Evolutionary conservation across 1,140 invertebrate genomes (phyloP), one percentile per base, ranked within the genome.

Genomic region (Chrysopa pallens): DNA sequence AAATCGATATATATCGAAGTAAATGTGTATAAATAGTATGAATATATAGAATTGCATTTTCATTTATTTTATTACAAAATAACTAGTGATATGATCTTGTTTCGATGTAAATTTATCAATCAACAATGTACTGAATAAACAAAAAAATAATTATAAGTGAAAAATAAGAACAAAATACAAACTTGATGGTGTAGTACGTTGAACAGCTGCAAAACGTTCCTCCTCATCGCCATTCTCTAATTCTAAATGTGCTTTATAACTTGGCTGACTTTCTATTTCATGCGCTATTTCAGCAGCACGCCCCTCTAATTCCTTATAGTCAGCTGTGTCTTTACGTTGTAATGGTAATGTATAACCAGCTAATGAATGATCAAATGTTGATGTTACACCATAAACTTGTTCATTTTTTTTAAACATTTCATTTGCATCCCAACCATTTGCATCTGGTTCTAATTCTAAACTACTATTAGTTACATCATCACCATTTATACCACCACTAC

Each of bases 331-430:
- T 53, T 77, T 80, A 54, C 78, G 76, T 55, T 89, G 80, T 50
- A 92, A 59, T 40, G 73, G 79, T 45, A 86, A 72, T n/a, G 91
- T 95, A 52, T 95, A 95, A 33, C 81, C 81, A 12, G 72, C 67
- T 45, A 94, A 63, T 38, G 76, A 81, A 47, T 87, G 78, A 59
- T 90, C 85, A 61, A 87, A 94, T 6, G 82, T 85, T 45, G 85
- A 84, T 50, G 78, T 77, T 8, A 94, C 84, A 43, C 88, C 86
- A 61, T 91, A 93, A 42, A 81, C 63, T 64, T 84, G 76, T 61
- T 90, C 87, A 66, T 95, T 94, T 57, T 81, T 88, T 40, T 77
- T 69, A 63, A 95, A 95, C 91, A 95, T 95, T 47, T 95, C 90
- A 59, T 85, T 76, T 1, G 79, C 78, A 70, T 91, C 86, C 91